Conservation (phyloP, 1,140 invertebrate genomes). For the Drosophila nebulosa region DNA sequence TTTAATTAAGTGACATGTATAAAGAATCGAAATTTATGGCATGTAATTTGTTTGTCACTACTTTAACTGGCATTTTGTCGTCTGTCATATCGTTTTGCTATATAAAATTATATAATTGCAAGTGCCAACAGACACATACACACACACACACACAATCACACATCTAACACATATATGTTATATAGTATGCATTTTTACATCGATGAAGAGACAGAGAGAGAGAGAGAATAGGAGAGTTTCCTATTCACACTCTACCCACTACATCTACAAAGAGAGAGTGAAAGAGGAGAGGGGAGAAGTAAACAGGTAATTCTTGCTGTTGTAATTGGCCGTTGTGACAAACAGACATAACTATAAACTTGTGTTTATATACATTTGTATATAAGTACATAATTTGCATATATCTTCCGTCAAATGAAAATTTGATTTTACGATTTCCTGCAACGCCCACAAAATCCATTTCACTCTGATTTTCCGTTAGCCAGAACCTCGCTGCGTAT, state of each 20-base stretch:
- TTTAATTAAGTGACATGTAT: slow-evolving; percentile 45
- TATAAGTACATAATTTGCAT: background rate
- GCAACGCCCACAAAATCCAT: slow-evolving; percentile 32
- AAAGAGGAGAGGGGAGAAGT: background rate
- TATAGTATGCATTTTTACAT: background rate
- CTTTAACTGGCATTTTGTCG: background rate
- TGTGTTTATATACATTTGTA: slow-evolving; percentile 28
- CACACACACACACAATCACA: background rate
- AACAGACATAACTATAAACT: slow-evolving; percentile 34
- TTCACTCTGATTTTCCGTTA: slow-evolving; percentile 26
- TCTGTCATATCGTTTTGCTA: background rate
- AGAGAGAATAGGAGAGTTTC: background rate
- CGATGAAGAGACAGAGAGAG: background rate
- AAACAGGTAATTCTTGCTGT: slow-evolving; percentile 39
- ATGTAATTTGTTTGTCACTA: background rate
- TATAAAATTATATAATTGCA: slow-evolving; percentile 1
- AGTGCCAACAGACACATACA: background rate
- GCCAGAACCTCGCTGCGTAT: slow-evolving; percentile 15
- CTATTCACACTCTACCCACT: background rate
- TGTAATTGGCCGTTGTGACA: slow-evolving; percentile 9
- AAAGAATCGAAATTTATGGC: slow-evolving; percentile 31
- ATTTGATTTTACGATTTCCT: slow-evolving; percentile 51
- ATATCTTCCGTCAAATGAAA: slow-evolving; percentile 52
- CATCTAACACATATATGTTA: background rate
- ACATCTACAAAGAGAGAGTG: too few species aligned